Conservation (phyloP, 2,113 vertebrate species). For the Microcebus lehilahytsara region DNA sequence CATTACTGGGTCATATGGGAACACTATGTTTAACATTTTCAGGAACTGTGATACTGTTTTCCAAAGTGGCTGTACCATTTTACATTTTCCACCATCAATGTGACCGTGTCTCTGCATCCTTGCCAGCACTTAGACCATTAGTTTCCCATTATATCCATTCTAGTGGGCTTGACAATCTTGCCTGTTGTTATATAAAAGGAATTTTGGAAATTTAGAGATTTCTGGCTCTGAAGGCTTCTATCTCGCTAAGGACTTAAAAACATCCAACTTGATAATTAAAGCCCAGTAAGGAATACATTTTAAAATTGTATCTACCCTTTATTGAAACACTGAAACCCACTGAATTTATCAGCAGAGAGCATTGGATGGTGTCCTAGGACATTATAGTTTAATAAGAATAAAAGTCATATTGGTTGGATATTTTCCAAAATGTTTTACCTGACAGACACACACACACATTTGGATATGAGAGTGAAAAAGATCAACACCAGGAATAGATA, state of each 20-base stretch:
- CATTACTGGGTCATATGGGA: neutral
- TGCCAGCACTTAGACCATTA: neutral
- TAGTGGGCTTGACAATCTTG: neutral
- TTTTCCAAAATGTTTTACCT: neutral
- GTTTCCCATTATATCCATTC: neutral
- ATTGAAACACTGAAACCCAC: neutral
- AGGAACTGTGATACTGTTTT: neutral
- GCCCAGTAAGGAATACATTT: neutral
- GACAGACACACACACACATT: neutral
- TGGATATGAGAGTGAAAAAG: neutral
- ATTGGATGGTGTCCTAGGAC: neutral
- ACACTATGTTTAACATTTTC: neutral
- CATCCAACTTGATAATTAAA: neutral
- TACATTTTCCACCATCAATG: neutral
- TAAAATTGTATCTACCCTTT: neutral
- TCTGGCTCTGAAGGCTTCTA: neutral
- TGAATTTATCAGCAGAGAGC: neutral
- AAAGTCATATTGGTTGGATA: neutral
- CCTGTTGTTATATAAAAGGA: neutral
- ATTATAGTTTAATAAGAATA: constrained; percentile 4
- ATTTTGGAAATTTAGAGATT: neutral
- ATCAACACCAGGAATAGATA: neutral
- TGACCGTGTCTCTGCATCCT: neutral
- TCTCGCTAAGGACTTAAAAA: neutral
- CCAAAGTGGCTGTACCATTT: neutral